Conservation (phyloP, 2,797 vertebrate genomes). For the Scolopax rusticola region DNA sequence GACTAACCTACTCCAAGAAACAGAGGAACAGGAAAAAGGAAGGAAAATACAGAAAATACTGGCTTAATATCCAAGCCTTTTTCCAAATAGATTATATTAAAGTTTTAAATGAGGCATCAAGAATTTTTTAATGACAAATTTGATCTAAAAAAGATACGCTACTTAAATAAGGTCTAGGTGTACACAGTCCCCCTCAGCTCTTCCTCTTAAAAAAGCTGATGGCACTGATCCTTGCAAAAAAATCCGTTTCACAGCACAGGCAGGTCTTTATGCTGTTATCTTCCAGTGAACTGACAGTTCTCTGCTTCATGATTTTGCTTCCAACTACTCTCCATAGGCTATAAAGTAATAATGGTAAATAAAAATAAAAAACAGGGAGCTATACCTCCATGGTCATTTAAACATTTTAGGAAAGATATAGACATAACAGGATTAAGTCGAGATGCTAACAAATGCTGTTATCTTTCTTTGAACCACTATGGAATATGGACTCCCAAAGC, state of each 20-base stretch:
- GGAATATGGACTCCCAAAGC: slow-evolving; percentile 22
- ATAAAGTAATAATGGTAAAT: not conserved
- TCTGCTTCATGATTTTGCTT: not conserved
- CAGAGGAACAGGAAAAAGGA: not conserved
- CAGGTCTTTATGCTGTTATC: not conserved
- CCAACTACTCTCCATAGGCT: not conserved
- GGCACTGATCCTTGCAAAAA: slow-evolving; percentile 25
- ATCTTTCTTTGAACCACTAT: not conserved
- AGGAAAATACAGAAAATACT: not conserved
- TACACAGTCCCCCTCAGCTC: not conserved
- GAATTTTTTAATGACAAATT: slow-evolving; percentile 8
- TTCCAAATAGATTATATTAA: not conserved
- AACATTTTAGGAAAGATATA: not conserved
- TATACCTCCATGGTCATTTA: not conserved
- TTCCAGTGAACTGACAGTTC: slow-evolving; percentile 12
- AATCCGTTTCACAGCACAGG: not conserved
- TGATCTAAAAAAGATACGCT: not conserved
- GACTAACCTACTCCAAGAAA: not conserved
- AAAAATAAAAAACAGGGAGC: not conserved
- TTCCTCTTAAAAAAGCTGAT: not conserved
- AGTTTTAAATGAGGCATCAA: not conserved
- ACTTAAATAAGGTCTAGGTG: slow-evolving; percentile 4
- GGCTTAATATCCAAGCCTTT: not conserved
- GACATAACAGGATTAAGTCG: not conserved
- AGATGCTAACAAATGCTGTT: slow-evolving; percentile 28